Evolutionary conservation across 2,113 vertebrate genomes (phyloP).

Genomic region (Zosterops lateralis): DNA sequence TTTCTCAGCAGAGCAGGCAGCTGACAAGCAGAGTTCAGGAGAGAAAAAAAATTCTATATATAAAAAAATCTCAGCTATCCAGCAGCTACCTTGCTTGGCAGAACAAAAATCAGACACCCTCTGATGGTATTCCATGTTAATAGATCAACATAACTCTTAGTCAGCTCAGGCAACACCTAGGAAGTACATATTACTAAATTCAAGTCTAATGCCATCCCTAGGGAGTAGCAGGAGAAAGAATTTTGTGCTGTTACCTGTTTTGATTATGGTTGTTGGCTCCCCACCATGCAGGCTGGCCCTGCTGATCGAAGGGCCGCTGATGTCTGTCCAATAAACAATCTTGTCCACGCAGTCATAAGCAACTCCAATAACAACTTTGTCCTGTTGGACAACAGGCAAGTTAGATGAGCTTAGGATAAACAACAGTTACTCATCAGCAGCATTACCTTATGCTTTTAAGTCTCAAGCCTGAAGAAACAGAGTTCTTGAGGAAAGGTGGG

Average conservation of each 20-base stretch:
- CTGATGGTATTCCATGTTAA: not conserved
- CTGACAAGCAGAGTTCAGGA: not conserved
- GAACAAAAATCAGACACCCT: not conserved
- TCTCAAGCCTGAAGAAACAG: not conserved
- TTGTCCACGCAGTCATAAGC: constrained; percentile 90
- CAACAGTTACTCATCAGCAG: not conserved
- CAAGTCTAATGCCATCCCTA: not conserved
- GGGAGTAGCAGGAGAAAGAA: not conserved
- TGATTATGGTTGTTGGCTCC: constrained; percentile 79
- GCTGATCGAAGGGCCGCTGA: constrained; percentile 87
- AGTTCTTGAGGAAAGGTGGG: not conserved
- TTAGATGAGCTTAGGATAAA: constrained; percentile 23
- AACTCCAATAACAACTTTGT: constrained; percentile 88
- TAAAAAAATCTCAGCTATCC: not conserved
- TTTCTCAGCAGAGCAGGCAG: not conserved
- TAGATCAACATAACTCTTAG: not conserved
- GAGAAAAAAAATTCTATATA: not conserved
- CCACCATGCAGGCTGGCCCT: constrained; percentile 85
- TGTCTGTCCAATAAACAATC: constrained; percentile 94
- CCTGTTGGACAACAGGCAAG: constrained; percentile 71
- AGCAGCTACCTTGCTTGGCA: not conserved
- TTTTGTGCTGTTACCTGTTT: constrained; percentile 74
- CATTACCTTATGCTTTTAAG: not conserved
- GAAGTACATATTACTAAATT: not conserved
- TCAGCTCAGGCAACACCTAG: not conserved